These are phyloP conservation scores for Chrysina gloriosa DNA, from an alignment of 2,888 invertebrate species.

Conservation along the genomic window DNA sequence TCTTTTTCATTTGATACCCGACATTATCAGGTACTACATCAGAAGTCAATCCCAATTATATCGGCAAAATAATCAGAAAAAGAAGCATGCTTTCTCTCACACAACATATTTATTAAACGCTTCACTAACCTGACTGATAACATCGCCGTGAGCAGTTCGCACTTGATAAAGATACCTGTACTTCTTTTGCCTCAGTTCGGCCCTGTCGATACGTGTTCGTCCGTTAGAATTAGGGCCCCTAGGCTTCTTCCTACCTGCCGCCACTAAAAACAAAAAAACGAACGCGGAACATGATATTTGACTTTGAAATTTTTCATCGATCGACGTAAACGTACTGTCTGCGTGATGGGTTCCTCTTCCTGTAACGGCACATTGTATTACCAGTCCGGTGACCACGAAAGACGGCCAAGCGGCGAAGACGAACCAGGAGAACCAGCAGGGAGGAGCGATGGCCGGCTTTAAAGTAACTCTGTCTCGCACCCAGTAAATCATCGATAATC, in stretches of 20 bases:
- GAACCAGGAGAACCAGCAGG: conserved; percentile 81
- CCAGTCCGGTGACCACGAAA: conserved; percentile 74
- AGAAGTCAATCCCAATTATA: too few species aligned
- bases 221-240: conserved; percentile 64
- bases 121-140: conserved; percentile 82
- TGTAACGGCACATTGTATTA: conserved; percentile 77
- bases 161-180: conserved; percentile 91
- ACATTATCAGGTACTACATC: too few species aligned
- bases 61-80: too few species aligned
- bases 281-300: neutral
- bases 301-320: neutral
- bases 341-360: conserved; percentile 75
- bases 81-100: neutral
- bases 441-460: conserved; percentile 68
- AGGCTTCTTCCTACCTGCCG: conserved; percentile 66
- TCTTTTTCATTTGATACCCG: too few species aligned
- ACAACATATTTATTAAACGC: neutral
- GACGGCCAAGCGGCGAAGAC: conserved; percentile 80
- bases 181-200: conserved; percentile 84
- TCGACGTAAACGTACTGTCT: conserved; percentile 66
- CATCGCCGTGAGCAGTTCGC: conserved; percentile 88
- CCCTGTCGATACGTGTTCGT: conserved; percentile 79
- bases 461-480: conserved; percentile 76
- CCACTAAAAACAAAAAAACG: conserved; percentile 54
- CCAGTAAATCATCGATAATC: conserved; percentile 77